phyloP scores from a whole-genome alignment of 2,113 vertebrate genomes.

The Chaetorhynchus papuensis region DNA sequence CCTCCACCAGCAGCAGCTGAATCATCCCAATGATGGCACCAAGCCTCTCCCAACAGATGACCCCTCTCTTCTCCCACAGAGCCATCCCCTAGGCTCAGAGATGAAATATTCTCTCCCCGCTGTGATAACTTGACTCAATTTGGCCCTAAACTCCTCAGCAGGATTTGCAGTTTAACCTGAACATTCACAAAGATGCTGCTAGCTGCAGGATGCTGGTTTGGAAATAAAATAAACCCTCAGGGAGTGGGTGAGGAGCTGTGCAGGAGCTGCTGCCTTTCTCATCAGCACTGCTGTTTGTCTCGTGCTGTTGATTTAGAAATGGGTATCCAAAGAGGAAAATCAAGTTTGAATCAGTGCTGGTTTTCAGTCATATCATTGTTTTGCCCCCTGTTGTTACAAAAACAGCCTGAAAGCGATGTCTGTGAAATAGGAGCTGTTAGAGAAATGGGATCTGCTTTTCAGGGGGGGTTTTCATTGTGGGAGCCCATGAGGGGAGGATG shows the following conservation, averaged over 20 bases:
- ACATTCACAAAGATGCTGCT: not conserved
- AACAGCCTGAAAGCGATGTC: not conserved
- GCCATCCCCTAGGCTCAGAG: not conserved
- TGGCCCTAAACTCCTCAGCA: not conserved
- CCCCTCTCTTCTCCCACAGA: not conserved
- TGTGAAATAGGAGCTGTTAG: not conserved
- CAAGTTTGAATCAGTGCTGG: not conserved
- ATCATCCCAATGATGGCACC: not conserved
- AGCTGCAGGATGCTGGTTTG: not conserved
- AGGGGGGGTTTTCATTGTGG: accelerated
- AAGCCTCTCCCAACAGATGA: not conserved
- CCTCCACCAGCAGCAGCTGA: not conserved
- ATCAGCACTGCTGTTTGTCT: not conserved
- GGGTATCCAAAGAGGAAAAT: not conserved
- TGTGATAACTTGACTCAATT: not conserved
- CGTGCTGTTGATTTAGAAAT: not conserved
- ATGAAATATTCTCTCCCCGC: not conserved
- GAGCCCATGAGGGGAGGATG: not conserved
- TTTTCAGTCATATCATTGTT: not conserved
- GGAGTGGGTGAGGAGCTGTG: not conserved
- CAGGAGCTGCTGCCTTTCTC: not conserved
- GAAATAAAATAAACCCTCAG: not conserved
- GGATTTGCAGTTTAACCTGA: not conserved
- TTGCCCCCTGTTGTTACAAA: not conserved
- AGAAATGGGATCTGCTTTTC: not conserved